Evolutionary conservation across 37 sponge, comb jelly and placozoan species (phyloP), one percentile per base, ranked within the genome.

Genomic region (Ianthella basta): DNA sequence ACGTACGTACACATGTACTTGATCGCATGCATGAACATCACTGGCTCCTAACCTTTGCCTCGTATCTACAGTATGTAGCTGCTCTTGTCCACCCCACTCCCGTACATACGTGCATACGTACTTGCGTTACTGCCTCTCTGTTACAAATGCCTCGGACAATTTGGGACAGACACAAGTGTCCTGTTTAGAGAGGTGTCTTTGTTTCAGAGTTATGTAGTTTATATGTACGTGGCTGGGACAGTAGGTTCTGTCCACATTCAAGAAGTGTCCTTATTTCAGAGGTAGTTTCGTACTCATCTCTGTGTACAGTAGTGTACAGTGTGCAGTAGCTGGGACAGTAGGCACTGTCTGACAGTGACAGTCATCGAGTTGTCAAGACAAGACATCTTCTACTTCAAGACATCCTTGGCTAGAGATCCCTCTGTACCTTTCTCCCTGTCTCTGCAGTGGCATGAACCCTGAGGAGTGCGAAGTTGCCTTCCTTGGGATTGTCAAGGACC

Each of bases 381-480:
- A n/a, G n/a, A n/a, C n/a, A n/a, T n/a, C n/a, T n/a, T n/a, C n/a
- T n/a, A n/a, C n/a, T n/a, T n/a, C n/a, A n/a, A n/a, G n/a, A n/a
- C n/a, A n/a, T n/a, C n/a, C n/a, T n/a, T n/a, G n/a, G n/a, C n/a
- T n/a, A n/a, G n/a, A n/a, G n/a, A n/a, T n/a, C 50, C 8, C 50
- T 44, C 50, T 10, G 50, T 44, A 44, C 50, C 3, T 44, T 44
- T 44, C 50, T 23, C 27, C 27, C 4, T 12, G 13, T 61, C n/a
- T 61, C 27, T 25, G 25, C 13, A 69, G 70, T 18, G 78, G 25
- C 38, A 75, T 75, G 78, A 24, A 1, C 6, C 78, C 78, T 16
- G 78, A 75, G n/a, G 38, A 75, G 25, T 41, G 78, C 40, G 78
- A 75, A 41, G 13, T 41, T 1, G 44, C 33, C 24, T 75, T 75